Percentiles rank a stretch among this genome's conserved stretches.
Evolutionary conservation across 2,888 invertebrate genomes (phyloP).

Genomic region (Cecidostiba fungosa): DNA sequence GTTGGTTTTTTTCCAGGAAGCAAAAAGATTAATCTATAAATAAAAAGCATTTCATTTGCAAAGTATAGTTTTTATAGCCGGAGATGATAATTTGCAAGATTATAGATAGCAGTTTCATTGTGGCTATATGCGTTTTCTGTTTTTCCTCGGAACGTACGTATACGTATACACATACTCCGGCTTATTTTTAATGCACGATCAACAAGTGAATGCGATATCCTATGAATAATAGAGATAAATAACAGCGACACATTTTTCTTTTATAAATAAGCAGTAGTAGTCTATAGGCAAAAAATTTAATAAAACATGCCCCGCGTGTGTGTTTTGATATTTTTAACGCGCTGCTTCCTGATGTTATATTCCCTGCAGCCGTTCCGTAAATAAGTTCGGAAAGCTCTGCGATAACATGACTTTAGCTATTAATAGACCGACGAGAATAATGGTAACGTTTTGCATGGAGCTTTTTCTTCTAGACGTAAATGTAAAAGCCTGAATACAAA

Average conservation of each 20-base stretch:
- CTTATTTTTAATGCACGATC: slow-evolving; percentile 29
- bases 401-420: too few relatives aligned
- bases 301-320: slow-evolving; percentile 1
- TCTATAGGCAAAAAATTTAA: slow-evolving; percentile 34
- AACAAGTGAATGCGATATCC: slow-evolving; percentile 27
- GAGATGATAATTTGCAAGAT: too few relatives aligned
- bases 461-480: not conserved
- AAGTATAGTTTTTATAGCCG: too few relatives aligned
- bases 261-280: slow-evolving; percentile 8
- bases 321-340: slow-evolving; percentile 21
- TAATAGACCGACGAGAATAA: not conserved
- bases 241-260: not conserved
- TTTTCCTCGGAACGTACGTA: not conserved
- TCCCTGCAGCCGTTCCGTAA: not conserved
- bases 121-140: not conserved
- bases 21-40: too few relatives aligned
- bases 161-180: too few relatives aligned
- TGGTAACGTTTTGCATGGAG: not conserved
- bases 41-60: too few relatives aligned
- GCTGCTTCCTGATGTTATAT: not conserved
- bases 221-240: slow-evolving; percentile 23
- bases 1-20: too few relatives aligned
- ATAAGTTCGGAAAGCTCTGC: too few relatives aligned
- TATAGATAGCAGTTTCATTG: too few relatives aligned
- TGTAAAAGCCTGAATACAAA: too few relatives aligned